Evolutionary conservation across 2,113 vertebrate species (phyloP), one percentile per base, ranked within the genome.

Genomic region (Syngnathus scovelli): DNA sequence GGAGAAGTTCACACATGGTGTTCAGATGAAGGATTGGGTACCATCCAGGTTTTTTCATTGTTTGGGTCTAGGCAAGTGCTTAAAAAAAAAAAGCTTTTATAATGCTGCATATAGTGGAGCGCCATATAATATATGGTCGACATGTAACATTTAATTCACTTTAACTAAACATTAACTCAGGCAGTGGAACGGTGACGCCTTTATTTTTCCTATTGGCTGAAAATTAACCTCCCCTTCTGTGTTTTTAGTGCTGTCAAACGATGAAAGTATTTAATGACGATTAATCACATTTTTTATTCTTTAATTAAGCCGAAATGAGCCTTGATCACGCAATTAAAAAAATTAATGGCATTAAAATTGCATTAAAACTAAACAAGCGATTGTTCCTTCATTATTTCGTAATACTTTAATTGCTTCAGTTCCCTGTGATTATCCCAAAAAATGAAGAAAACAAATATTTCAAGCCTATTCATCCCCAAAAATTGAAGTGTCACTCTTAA

Each of bases 1-100:
- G 70, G n/a, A 72, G 61, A 73, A 67, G 67, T 58, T 67, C 76
- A 82, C 85, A 86, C 80, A 82, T 88, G 84, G 83, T 66, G 56
- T 56, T 85, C 82, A 86, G 85, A 85, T 89, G 86, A 58, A 67
- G 74, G 63, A 51, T 60, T 79, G 66, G 67, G 76, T 39, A 71
- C 58, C 33, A 38, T 70, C 72, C 74, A 78, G 66, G 33, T 67
- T 73, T 65, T 52, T 58, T 70, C 65, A 18, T 68, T 48, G 8
- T 75, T 61, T 49, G 39, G 51, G 61, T 76, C 74, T 64, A 70
- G 36, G 51, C 59, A 67, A 79, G 69, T 82, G 67, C 75, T 55
- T 59, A 71, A 63, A 69, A 60, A 63, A 69, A 60, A 78, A 71
- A 79, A 2, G 33, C 66, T 56, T 55, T 44, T 64, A 36, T 51